phyloP scores from a whole-genome alignment of 2,113 vertebrate species.

The Coreoperca whiteheadi region DNA sequence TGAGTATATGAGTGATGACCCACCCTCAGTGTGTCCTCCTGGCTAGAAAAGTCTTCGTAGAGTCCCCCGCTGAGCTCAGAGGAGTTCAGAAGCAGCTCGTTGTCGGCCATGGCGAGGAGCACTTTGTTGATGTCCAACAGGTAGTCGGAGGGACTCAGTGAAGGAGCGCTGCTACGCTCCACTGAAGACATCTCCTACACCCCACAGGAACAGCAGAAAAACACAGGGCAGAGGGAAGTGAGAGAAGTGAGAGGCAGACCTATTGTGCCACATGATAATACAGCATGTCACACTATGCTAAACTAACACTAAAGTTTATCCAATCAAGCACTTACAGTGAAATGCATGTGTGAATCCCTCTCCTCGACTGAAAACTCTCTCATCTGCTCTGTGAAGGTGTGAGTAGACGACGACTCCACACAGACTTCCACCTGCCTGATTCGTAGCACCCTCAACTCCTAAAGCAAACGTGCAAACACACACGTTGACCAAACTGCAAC shows the following conservation, averaged over 20 bases:
- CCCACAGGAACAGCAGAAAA: slow-evolving; percentile 2
- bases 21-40: slow-evolving; percentile 94
- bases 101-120: slow-evolving; percentile 90
- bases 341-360: slow-evolving; percentile 9
- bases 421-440: slow-evolving; percentile 65
- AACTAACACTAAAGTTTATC: too few relatives aligned
- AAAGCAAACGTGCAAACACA: slow-evolving; percentile 18
- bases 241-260: not conserved
- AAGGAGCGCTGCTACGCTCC: slow-evolving; percentile 33
- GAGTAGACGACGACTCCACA: slow-evolving; percentile 70
- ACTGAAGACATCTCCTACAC: slow-evolving; percentile 63
- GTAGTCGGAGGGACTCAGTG: slow-evolving; percentile 87
- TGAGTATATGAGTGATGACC: not conserved
- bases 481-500: not conserved
- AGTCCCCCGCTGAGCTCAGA: slow-evolving; percentile 89
- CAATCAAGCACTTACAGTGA: not conserved
- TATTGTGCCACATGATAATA: not conserved
- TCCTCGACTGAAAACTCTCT: slow-evolving; percentile 56
- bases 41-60: slow-evolving; percentile 92
- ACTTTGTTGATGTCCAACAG: slow-evolving; percentile 93
- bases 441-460: slow-evolving; percentile 84
- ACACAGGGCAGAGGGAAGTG: not conserved
- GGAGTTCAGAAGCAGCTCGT: slow-evolving; percentile 91
- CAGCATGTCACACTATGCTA: not conserved
- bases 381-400: slow-evolving; percentile 80